A percentile compares a stretch with the other conserved stretches of the same genome.
These are phyloP conservation scores for Willowsia nigromaculata DNA, from an alignment of 2,888 invertebrate species.

Conservation along the genomic window DNA sequence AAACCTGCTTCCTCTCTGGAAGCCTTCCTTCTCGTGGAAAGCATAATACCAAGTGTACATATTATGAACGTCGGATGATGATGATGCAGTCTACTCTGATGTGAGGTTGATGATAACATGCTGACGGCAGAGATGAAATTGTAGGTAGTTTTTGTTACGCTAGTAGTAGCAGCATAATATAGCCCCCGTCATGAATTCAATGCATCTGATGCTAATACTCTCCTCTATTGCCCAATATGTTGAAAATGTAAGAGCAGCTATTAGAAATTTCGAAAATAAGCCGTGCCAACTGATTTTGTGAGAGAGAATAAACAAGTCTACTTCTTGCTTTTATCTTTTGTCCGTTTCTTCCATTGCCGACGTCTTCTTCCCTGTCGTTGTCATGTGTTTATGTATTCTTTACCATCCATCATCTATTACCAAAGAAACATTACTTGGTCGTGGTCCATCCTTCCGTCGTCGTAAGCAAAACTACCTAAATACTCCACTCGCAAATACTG, in stretches of 20 bases:
- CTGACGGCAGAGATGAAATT: background rate
- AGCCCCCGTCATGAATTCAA: constrained; percentile 40
- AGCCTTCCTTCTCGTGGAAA: background rate
- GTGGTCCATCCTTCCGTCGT: too few species aligned
- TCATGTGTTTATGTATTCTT: too few species aligned
- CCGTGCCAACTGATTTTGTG: background rate
- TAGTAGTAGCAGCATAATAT: background rate
- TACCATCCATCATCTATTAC: too few species aligned
- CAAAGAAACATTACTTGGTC: too few species aligned
- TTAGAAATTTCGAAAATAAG: background rate
- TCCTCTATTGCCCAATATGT: background rate
- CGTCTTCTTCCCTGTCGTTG: too few species aligned
- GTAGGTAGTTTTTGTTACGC: background rate
- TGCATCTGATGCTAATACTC: constrained; percentile 42
- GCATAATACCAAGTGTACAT: background rate
- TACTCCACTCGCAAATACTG: constrained; percentile 33
- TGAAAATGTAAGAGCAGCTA: background rate
- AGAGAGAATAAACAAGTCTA: background rate
- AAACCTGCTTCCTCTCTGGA: constrained; percentile 42
- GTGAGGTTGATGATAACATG: background rate
- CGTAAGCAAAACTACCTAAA: constrained; percentile 20
- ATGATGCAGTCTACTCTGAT: background rate
- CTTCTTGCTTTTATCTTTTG: background rate
- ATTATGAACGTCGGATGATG: background rate
- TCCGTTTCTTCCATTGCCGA: background rate